Percentiles rank a stretch among this genome's conserved stretches.
phyloP scores from a whole-genome alignment of 2,113 vertebrate genomes.

The pig (Sus scrofa) region T2T-Sscrofa CM000812.6:64665001-64665500 shows the following conservation, averaged over 20 bases:
- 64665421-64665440: neutral
- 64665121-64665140: neutral
- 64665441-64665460: constrained; percentile 50
- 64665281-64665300: neutral
- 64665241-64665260: neutral
- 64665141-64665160: neutral
- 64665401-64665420: neutral
- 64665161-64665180: constrained; percentile 17
- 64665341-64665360: constrained; percentile 22
- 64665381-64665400: neutral
- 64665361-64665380: neutral
- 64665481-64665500: constrained; percentile 19
- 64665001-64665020: neutral
- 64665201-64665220: neutral
- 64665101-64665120: neutral
- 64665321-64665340: neutral
- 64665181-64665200: neutral
- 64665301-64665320: neutral
- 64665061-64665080: neutral
- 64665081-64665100: neutral
- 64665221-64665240: neutral
- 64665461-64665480: neutral
- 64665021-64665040: neutral
- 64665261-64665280: constrained; percentile 33
- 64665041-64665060: neutral